Percentiles rank a stretch among this genome's conserved stretches.
Conservation (phyloP, 1,140 invertebrate species). For the Laupala kohalensis region DNA sequence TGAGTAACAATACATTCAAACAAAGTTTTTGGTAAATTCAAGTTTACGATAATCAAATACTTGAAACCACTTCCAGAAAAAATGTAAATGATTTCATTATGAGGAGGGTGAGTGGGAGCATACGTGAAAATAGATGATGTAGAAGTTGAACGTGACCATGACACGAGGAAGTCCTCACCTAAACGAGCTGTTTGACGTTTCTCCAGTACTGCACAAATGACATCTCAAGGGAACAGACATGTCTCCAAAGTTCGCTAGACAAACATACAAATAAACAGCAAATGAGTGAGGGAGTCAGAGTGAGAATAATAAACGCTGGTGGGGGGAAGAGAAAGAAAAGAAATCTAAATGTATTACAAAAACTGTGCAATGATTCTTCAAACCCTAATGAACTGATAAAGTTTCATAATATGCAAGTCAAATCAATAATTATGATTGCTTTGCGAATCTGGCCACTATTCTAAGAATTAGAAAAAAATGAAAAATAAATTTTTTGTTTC, state of each 20-base stretch:
- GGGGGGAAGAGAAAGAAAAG: neutral
- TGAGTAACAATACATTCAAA: neutral
- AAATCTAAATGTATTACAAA: neutral
- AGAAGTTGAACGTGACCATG: conserved; percentile 48
- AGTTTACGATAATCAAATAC: neutral
- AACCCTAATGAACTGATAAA: neutral
- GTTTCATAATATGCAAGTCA: neutral
- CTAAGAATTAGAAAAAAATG: too few relatives aligned
- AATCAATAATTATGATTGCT: neutral
- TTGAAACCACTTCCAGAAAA: neutral
- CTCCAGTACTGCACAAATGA: conserved; percentile 36
- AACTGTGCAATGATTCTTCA: neutral
- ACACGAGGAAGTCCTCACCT: conserved; percentile 47
- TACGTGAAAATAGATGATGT: conserved; percentile 50
- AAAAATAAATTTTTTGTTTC: too few relatives aligned
- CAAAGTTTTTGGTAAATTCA: neutral
- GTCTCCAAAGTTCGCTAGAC: conserved; percentile 31
- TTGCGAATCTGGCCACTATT: too few relatives aligned
- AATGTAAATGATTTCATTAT: neutral
- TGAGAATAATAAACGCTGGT: neutral
- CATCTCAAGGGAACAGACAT: conserved; percentile 34
- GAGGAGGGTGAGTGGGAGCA: neutral
- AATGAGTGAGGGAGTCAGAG: too few relatives aligned
- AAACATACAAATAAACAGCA: conserved; percentile 29
- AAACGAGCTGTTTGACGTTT: conserved; percentile 30